Evolutionary conservation across 2,113 vertebrate species (phyloP), one percentile per base, ranked within the genome.

Genomic region (Alligator sinensis): DNA sequence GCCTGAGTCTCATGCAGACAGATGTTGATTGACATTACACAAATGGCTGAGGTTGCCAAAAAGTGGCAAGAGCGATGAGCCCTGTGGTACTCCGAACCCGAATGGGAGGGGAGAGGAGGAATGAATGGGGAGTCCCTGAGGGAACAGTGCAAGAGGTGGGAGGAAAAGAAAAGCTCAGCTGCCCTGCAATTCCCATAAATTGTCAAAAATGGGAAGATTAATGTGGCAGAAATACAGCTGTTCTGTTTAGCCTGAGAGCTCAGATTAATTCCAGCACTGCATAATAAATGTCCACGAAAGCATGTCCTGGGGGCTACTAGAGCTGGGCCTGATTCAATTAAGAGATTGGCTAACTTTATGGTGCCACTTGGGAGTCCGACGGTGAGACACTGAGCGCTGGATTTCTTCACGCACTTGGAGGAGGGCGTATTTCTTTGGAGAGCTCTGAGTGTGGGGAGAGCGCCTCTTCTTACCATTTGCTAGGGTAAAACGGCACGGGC

Each of bases 311-410:
- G n/a, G 86, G 55, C 72, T 68, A 55, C 6, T 2, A 9, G 62
- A 82, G 78, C 70, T 5, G 25, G 60, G 70, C n/a, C 2, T 5
- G 60, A 11, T 47, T 28, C 13, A 2, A 5, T 0, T 3, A 6
- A 59, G 76, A 5, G 25, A 17, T 59, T 0, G 0, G 12, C 4
- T 14, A 24, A 62, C 38, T 87, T 57, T 74, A 1, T 25, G 11
- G 1, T 11, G 9, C 21, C 28, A 25, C n/a, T 18, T 68, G 9
- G 64, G 64, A 30, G 11, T 12, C 30, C 9, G 64, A 30, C 28
- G 14, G 9, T 18, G 15, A n/a, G 15, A 28, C 28, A n/a, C n/a
- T 68, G 64, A 68, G 13, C 30, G n/a, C 64, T 68, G 64, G n/a
- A 30, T 30, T 68, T 68, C 64, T 68, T n/a, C 30, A 17, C 8